Conservation (phyloP, 1,140 invertebrate species). For the Stegodyphus dumicola region DNA sequence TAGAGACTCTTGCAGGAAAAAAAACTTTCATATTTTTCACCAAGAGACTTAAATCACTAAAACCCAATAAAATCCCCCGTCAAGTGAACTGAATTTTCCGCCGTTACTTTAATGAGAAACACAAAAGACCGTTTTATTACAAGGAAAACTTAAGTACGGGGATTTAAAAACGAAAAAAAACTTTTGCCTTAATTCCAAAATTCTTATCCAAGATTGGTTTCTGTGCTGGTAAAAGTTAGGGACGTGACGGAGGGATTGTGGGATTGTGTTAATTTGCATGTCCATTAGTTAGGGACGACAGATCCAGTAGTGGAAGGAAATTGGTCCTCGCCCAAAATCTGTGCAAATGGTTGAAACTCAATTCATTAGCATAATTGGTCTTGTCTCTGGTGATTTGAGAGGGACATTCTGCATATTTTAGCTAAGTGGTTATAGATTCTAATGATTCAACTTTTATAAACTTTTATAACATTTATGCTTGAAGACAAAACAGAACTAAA, state of each 20-base stretch:
- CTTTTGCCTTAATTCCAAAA: background rate
- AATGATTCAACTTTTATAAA: too few species aligned
- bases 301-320: slow-evolving; percentile 8
- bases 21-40: too few species aligned
- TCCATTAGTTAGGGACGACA: slow-evolving; percentile 27
- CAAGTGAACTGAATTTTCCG: too few species aligned
- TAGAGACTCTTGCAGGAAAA: too few species aligned
- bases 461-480: too few species aligned
- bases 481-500: too few species aligned
- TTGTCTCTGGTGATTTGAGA: slow-evolving; percentile 15
- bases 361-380: slow-evolving; percentile 54
- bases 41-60: too few species aligned
- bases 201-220: slow-evolving; percentile 3
- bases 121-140: background rate
- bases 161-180: slow-evolving; percentile 6
- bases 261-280: slow-evolving; percentile 56
- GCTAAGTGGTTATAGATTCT: too few species aligned
- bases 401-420: too few species aligned
- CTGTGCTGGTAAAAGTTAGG: slow-evolving; percentile 12
- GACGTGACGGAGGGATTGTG: background rate
- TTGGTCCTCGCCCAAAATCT: slow-evolving; percentile 42
- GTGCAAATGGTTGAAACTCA: slow-evolving; percentile 43
- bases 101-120: too few species aligned
- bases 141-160: slow-evolving; percentile 24
- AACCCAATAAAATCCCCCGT: too few species aligned